Conservation (phyloP, 64 coral and sea anemone genomes). For the Montipora sp. region DNA sequence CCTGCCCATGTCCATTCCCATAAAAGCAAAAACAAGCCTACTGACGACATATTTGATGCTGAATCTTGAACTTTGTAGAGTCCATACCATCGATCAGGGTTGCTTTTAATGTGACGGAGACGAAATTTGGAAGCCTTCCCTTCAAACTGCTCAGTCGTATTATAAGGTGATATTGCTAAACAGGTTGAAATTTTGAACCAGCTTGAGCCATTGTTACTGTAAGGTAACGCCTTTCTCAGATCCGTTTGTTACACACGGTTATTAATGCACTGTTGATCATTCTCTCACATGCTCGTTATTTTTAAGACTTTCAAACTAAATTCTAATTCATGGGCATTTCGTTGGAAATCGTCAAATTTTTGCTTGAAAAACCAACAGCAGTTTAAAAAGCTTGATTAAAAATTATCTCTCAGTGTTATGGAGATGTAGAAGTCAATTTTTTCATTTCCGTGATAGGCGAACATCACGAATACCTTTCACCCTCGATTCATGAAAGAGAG, state of each 20-base stretch:
- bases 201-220: background rate
- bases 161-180: background rate
- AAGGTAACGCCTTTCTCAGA: background rate
- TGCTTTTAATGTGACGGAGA: too few species aligned
- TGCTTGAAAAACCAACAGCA: background rate
- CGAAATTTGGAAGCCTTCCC: background rate
- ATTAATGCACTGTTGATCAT: background rate
- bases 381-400: background rate
- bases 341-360: too few species aligned
- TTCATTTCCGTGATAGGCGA: background rate
- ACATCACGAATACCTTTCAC: background rate
- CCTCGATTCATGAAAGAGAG: background rate
- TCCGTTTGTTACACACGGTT: conserved; percentile 39
- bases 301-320: background rate
- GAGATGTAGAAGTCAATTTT: background rate
- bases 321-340: background rate
- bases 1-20: too few species aligned
- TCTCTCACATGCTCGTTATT: background rate
- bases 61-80: too few species aligned
- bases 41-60: too few species aligned
- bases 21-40: too few species aligned
- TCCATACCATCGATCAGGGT: too few species aligned
- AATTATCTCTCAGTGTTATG: background rate
- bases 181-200: background rate
- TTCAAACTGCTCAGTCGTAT: background rate